Evolutionary conservation across 2,797 vertebrate genomes (phyloP).

Genomic region (Diplodus sargus): DNA sequence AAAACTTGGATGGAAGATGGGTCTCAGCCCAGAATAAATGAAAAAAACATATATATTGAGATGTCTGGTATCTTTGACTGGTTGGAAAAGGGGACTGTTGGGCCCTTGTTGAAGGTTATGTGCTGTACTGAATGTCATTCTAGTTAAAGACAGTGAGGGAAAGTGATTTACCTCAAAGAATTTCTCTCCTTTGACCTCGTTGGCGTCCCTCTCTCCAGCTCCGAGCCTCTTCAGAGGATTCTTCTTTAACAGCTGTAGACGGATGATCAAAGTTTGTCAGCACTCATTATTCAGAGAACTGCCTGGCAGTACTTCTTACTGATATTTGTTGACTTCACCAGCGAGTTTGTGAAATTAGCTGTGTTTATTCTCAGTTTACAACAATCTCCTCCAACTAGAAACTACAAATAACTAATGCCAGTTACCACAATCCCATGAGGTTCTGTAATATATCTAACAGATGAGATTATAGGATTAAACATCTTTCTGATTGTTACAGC

Average conservation of each 20-base stretch:
- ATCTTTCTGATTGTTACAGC: background rate
- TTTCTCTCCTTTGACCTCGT: constrained; percentile 90
- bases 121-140: no score
- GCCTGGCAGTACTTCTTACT: background rate
- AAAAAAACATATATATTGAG: no score
- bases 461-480: background rate
- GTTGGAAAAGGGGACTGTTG: no score
- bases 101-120: no score
- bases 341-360: no score
- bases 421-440: background rate
- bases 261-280: background rate
- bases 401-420: background rate
- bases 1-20: no score
- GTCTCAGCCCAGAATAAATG: no score
- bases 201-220: constrained; percentile 88
- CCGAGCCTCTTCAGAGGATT: constrained; percentile 92
- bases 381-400: background rate
- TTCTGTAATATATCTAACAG: background rate
- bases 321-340: background rate
- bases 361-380: background rate
- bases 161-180: constrained; percentile 88
- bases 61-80: no score
- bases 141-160: background rate
- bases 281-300: background rate
- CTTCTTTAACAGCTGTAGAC: constrained; percentile 89